Conservation (phyloP, 64 coral and sea anemone species). For the Actinia equina region DNA sequence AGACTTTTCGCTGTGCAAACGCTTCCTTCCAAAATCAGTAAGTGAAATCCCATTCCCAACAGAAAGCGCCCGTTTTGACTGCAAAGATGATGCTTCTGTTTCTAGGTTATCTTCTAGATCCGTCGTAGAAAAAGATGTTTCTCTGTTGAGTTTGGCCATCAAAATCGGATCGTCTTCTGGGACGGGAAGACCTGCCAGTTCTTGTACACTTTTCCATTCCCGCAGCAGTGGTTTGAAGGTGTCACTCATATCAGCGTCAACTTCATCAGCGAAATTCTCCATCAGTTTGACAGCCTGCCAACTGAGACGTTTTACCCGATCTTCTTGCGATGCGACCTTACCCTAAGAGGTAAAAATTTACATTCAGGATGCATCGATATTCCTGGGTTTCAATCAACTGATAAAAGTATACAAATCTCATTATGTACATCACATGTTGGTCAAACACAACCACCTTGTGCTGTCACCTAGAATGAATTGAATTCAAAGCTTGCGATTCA, state of each 20-base stretch:
- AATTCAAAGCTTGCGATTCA: too few species aligned
- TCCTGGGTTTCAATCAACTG: too few species aligned
- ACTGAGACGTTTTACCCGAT: conserved; percentile 66
- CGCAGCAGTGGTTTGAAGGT: conserved; percentile 70
- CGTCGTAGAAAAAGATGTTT: conserved; percentile 1
- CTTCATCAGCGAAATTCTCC: conserved; percentile 73
- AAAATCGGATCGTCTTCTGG: conserved; percentile 38
- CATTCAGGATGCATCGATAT: too few species aligned
- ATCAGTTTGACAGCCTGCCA: conserved; percentile 70
- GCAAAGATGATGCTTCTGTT: neutral
- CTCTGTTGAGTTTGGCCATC: conserved; percentile 45
- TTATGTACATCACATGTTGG: too few species aligned
- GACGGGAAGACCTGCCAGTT: conserved; percentile 63
- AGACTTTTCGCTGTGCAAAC: conserved; percentile 57
- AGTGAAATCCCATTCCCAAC: conserved; percentile 62
- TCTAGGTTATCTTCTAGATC: conserved; percentile 11
- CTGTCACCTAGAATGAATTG: too few species aligned
- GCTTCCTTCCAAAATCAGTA: conserved; percentile 51
- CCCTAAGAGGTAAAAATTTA: conserved; percentile 23
- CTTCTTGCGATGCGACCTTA: conserved; percentile 61
- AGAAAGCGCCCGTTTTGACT: conserved; percentile 21
- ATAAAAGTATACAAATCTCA: too few species aligned
- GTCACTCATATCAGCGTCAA: conserved; percentile 80
- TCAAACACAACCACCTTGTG: too few species aligned
- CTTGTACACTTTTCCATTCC: conserved; percentile 86